A percentile compares a stretch with the other conserved stretches of the same genome.
phyloP scores from a whole-genome alignment of 1,140 invertebrate genomes.

The Oryzaephilus surinamensis region DNA sequence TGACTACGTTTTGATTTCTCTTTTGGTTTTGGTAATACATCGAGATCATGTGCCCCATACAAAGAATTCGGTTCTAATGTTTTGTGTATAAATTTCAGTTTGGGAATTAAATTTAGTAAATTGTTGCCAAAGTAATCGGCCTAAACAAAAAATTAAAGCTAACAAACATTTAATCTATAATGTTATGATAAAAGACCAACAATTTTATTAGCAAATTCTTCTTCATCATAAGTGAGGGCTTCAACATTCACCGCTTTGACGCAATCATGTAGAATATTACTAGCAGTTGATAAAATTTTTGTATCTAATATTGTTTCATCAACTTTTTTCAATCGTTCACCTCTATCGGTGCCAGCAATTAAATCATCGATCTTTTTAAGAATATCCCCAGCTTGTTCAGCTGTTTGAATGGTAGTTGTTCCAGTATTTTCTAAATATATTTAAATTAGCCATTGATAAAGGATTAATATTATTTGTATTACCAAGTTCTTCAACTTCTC shows the following conservation, averaged over 20 bases:
- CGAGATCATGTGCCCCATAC: conserved; percentile 38
- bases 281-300: conserved; percentile 36
- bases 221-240: conserved; percentile 37
- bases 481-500: conserved; percentile 32
- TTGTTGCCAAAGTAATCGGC: conserved; percentile 7
- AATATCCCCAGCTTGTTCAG: conserved; percentile 31
- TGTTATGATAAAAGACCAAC: conserved; percentile 15
- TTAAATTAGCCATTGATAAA: background rate
- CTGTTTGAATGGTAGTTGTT: conserved; percentile 29
- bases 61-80: conserved; percentile 31
- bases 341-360: conserved; percentile 30
- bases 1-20: conserved; percentile 28
- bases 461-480: conserved; percentile 5
- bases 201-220: conserved; percentile 31
- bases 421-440: conserved; percentile 24
- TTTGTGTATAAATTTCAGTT: conserved; percentile 20
- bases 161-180: conserved; percentile 4
- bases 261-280: conserved; percentile 36
- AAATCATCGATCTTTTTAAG: conserved; percentile 34
- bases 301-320: conserved; percentile 41
- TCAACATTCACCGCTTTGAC: conserved; percentile 37
- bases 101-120: conserved; percentile 7
- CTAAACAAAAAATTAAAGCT: conserved; percentile 4
- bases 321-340: conserved; percentile 35
- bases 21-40: conserved; percentile 29